These are phyloP conservation scores for Gobio occitaniae DNA, from an alignment of 2,797 vertebrate species.

Conservation along the genomic window DNA sequence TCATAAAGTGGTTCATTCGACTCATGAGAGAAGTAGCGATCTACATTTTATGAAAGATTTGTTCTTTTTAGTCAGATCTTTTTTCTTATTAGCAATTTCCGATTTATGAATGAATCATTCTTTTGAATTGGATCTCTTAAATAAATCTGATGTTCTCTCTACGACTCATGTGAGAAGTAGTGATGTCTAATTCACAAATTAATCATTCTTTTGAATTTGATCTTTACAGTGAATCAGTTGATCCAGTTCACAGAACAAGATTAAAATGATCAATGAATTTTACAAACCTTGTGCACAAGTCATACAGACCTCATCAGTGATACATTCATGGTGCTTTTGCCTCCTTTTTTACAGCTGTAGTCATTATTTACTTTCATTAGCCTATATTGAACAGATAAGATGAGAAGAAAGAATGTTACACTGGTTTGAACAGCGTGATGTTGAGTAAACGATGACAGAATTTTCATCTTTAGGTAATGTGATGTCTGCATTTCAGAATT, in stretches of 20 bases:
- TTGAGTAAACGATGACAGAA: background rate
- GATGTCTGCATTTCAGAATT: slow-evolving; percentile 23
- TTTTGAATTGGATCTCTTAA: background rate
- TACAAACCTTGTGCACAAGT: background rate
- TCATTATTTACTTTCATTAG: background rate
- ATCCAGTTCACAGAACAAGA: background rate
- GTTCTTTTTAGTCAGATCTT: background rate
- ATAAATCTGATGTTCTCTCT: no score
- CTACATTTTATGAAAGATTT: background rate
- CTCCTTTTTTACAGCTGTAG: background rate
- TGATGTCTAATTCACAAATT: background rate
- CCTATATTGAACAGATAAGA: background rate
- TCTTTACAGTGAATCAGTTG: background rate
- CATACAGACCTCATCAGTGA: background rate
- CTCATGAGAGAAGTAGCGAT: no score
- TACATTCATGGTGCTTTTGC: background rate
- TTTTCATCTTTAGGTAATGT: background rate
- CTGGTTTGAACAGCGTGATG: background rate
- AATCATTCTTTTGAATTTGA: background rate
- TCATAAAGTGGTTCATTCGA: background rate
- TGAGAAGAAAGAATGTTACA: background rate
- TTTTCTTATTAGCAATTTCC: background rate
- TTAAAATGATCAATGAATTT: background rate
- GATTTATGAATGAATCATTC: background rate
- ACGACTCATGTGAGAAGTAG: background rate